Conservation (phyloP, 2,113 vertebrate species). For the Xenopus borealis region DNA sequence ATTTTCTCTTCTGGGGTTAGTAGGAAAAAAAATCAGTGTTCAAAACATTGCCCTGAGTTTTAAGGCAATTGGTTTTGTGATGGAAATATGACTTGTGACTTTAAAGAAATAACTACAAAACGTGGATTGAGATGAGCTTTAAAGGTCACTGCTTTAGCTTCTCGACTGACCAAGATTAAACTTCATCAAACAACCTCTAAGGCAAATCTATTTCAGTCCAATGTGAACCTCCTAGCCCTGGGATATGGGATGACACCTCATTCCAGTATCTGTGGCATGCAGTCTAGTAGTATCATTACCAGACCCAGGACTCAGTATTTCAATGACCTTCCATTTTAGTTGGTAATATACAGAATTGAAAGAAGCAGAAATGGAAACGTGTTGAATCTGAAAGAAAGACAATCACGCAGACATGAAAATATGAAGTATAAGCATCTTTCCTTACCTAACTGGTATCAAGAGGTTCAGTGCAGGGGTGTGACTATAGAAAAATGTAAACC, state of each 20-base stretch:
- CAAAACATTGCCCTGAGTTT: conserved; percentile 17
- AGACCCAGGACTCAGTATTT: not conserved
- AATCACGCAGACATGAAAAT: not conserved
- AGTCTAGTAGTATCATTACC: conserved; percentile 1
- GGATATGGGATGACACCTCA: conserved; percentile 6
- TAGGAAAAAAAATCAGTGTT: not conserved
- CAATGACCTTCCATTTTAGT: conserved; percentile 16
- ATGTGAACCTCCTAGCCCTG: conserved; percentile 11
- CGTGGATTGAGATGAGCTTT: conserved; percentile 12
- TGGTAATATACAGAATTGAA: not conserved
- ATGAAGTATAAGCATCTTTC: too few species aligned
- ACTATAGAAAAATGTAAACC: too few species aligned
- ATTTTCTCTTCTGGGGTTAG: conserved; percentile 16
- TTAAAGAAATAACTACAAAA: conserved; percentile 37
- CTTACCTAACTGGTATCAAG: too few species aligned
- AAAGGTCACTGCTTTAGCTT: not conserved
- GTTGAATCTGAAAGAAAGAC: not conserved
- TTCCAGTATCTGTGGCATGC: conserved; percentile 20
- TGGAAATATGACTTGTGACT: conserved; percentile 18
- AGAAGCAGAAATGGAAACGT: not conserved
- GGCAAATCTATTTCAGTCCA: conserved; percentile 13
- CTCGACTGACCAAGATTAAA: not conserved
- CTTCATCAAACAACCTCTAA: conserved; percentile 38
- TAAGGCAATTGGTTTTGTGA: conserved; percentile 23
- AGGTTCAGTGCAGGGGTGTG: too few species aligned